These are phyloP conservation scores for Clavelina lepadiformis DNA, from an alignment of 23 tunicate species.

Conservation along the genomic window DNA sequence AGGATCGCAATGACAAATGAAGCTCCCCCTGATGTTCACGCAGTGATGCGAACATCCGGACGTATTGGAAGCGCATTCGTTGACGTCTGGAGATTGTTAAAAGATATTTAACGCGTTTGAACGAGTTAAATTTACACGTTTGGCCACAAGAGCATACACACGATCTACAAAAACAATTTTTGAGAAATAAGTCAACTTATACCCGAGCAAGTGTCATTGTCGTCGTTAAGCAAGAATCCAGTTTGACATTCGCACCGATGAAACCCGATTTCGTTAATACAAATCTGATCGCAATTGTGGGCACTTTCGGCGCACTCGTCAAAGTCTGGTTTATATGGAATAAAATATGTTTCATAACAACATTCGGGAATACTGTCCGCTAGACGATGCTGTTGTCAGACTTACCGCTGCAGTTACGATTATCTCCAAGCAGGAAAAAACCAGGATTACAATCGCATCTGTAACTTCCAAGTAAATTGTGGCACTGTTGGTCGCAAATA, in stretches of 20 bases:
- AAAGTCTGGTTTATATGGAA: slow-evolving; percentile 7
- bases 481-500: slow-evolving; percentile 53
- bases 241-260: slow-evolving; percentile 33
- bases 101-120: too few species aligned
- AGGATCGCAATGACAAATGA: slow-evolving; percentile 27
- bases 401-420: slow-evolving; percentile 52
- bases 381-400: not conserved
- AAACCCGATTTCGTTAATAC: slow-evolving; percentile 47
- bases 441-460: slow-evolving; percentile 55
- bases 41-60: slow-evolving; percentile 50
- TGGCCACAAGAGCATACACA: slow-evolving; percentile 12
- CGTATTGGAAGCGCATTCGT: slow-evolving; percentile 22
- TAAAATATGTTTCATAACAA: not conserved
- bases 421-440: slow-evolving; percentile 33
- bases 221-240: slow-evolving; percentile 32
- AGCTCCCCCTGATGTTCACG: slow-evolving; percentile 32
- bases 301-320: slow-evolving; percentile 28
- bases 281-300: slow-evolving; percentile 30
- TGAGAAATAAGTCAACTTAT: too few species aligned
- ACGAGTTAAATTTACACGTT: slow-evolving; percentile 5
- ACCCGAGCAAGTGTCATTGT: slow-evolving; percentile 48
- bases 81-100: slow-evolving; percentile 19
- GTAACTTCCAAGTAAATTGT: slow-evolving; percentile 46
- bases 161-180: not conserved
- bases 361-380: not conserved